Evolutionary conservation across 2,888 invertebrate genomes (phyloP), one percentile per base, ranked within the genome.

Genomic region (Drosophila hamatofila): DNA sequence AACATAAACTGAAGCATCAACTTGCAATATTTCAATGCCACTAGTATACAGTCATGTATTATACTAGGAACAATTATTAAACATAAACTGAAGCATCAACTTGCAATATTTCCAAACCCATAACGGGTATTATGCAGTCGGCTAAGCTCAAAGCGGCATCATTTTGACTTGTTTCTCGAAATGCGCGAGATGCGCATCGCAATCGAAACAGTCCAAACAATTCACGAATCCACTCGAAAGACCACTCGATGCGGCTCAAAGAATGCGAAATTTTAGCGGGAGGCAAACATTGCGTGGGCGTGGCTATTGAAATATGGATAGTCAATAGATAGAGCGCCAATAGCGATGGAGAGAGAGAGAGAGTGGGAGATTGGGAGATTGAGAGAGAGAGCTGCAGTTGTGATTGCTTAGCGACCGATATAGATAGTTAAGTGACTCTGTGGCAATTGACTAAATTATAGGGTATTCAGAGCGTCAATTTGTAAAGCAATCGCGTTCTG

Each of bases 121-220:
- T 5, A n/a, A 18, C 30, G 49, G 8, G 30, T 33, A 49, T 33
- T 33, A 3, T 21, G 30, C 49, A 49, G 49, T 49, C 30, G 49
- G 18, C 1, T 18, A 14, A 0, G 49, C 7, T 18, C 49, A 3
- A 8, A 1, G 30, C 48, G n/a, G 27, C 30, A 30, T 27, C n/a
- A n/a, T 2, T 27, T 27, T 4, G 2, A 27, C 27, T 21, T 14
- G 49, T 12, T 18, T 33, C 55, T 37, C 9, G 46, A 54, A 48
- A 54, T 54, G 60, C 16, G 48, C 48, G 48, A 49, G 48, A 44
- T 39, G 55, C 44, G 51, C 76, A 59, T 61, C 61, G 42, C 70
- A 71, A 66, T 63, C 72, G 52, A 77, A 63, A 63, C 63, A 67
- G 52, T 60, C 18, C 56, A 66, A 78, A 52, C 63, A 54, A 65